Percentiles rank a stretch among this genome's conserved stretches.
Conservation (phyloP, 2,113 vertebrate species). For the Madoqua kirkii region DNA sequence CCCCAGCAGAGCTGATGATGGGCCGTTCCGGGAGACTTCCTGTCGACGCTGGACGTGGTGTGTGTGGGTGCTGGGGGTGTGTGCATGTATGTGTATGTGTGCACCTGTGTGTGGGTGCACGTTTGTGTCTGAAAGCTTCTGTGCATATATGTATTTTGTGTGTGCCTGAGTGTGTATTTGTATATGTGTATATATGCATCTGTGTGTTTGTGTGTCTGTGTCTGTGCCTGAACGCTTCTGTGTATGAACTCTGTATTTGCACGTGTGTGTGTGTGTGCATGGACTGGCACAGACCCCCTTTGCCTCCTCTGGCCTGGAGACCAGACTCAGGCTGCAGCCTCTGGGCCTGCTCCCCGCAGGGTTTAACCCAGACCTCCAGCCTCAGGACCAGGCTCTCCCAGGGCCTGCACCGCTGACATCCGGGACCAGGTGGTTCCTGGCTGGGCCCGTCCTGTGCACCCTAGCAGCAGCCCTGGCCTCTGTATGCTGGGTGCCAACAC, state of each 20-base stretch:
- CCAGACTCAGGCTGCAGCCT: not conserved
- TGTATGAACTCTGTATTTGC: not conserved
- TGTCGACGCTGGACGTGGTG: not conserved
- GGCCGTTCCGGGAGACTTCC: not conserved
- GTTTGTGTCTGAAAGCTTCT: not conserved
- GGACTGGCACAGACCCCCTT: not conserved
- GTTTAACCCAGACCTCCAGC: not conserved
- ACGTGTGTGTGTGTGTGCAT: rapidly evolving
- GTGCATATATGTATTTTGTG: rapidly evolving
- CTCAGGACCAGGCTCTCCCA: not conserved
- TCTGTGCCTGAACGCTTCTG: not conserved
- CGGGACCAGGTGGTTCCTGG: not conserved
- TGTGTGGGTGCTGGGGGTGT: rapidly evolving
- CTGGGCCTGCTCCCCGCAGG: not conserved
- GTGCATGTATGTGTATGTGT: not conserved
- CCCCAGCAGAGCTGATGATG: not conserved
- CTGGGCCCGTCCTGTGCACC: not conserved
- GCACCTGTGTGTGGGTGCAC: not conserved
- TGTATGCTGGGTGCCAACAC: not conserved
- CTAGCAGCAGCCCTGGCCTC: not conserved
- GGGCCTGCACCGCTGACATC: rapidly evolving
- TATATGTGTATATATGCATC: not conserved
- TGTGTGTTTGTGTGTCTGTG: not conserved
- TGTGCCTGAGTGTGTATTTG: no score
- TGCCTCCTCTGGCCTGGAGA: not conserved